These are phyloP conservation scores for Neofelis nebulosa DNA, from an alignment of 2,113 vertebrate genomes.

Conservation along the genomic window DNA sequence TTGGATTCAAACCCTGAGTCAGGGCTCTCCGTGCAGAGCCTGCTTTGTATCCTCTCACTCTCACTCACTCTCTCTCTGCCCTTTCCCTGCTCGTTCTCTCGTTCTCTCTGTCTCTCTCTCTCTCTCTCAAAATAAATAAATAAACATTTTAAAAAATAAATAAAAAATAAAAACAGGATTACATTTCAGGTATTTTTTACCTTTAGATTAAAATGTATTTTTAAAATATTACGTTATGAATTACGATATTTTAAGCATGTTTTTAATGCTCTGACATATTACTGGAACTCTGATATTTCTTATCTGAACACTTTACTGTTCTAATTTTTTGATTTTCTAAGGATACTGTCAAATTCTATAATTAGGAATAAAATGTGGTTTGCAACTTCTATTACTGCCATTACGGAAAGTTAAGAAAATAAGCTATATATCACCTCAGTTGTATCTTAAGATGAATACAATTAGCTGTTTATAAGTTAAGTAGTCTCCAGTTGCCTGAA, in stretches of 20 bases:
- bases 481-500: constrained; percentile 6
- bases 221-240: not conserved
- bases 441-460: constrained; percentile 72
- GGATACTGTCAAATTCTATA: constrained; percentile 54
- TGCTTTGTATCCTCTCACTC: no score
- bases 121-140: no score
- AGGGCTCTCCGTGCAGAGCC: no score
- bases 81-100: no score
- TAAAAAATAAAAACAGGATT: not conserved
- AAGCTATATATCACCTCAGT: constrained; percentile 53
- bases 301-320: constrained; percentile 52
- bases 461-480: constrained; percentile 70
- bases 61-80: no score
- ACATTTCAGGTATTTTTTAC: not conserved
- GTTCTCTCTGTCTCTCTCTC: no score
- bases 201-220: not conserved
- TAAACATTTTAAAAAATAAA: no score
- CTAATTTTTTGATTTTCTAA: constrained; percentile 52
- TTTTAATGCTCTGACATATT: not conserved
- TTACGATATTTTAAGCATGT: not conserved
- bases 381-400: constrained; percentile 57
- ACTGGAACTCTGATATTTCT: not conserved
- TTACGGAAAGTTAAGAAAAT: constrained; percentile 68
- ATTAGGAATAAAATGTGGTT: constrained; percentile 75
- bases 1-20: no score